phyloP scores from a whole-genome alignment of 2,113 vertebrate genomes.

The Tricholaema leucomelas region DNA sequence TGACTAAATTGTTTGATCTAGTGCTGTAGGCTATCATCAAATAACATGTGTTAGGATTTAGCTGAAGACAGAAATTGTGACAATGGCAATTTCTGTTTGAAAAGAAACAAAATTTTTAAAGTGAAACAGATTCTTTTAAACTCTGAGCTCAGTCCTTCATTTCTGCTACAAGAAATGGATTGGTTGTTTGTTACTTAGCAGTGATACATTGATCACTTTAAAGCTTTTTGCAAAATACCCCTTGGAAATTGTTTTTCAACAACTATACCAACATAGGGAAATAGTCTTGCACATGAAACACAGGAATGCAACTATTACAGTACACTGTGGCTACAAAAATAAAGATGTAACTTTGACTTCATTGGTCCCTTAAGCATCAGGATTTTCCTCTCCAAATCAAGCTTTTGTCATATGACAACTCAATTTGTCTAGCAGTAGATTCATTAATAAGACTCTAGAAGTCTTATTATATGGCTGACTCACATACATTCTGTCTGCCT shows the following conservation, averaged over 20 bases:
- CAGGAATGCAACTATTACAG: neutral
- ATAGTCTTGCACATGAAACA: neutral
- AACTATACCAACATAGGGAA: neutral
- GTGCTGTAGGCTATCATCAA: neutral
- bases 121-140: neutral
- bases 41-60: neutral
- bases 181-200: neutral
- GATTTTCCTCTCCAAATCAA: neutral
- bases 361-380: neutral
- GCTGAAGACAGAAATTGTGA: neutral
- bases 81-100: neutral
- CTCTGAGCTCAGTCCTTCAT: neutral
- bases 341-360: neutral
- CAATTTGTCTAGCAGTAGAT: neutral
- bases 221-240: neutral
- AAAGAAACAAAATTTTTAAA: neutral
- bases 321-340: neutral
- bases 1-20: neutral
- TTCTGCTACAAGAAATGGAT: neutral
- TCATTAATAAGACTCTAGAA: neutral
- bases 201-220: neutral
- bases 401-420: neutral
- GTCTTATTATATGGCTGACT: neutral
- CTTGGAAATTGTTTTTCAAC: neutral
- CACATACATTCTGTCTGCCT: accelerated